Percentiles rank a stretch among this genome's conserved stretches.
Conservation (phyloP, 23 tunicate genomes). For the Diplosoma virens region DNA sequence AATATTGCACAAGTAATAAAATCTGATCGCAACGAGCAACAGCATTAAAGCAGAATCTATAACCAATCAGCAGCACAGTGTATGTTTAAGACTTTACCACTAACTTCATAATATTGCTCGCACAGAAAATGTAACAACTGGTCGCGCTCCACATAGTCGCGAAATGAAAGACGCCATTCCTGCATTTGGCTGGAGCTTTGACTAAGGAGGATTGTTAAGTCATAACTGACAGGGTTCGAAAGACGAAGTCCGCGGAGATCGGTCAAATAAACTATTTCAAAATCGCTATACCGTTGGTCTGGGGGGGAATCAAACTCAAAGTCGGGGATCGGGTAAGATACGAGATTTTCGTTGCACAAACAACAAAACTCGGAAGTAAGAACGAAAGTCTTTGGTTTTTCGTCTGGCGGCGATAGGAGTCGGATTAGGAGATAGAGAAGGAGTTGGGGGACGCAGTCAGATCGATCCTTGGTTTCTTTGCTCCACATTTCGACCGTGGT, state of each 20-base stretch:
- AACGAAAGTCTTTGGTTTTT: not conserved
- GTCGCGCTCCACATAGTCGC: constrained; percentile 11
- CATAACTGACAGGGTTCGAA: not conserved
- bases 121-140: not conserved
- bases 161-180: constrained; percentile 7
- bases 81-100: not conserved
- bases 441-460: not conserved
- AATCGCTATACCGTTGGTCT: not conserved
- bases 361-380: constrained; percentile 13
- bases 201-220: not conserved
- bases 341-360: constrained; percentile 14
- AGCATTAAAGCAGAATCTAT: too few species aligned
- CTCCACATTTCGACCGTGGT: not conserved
- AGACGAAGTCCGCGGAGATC: not conserved
- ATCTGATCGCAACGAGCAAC: too few species aligned
- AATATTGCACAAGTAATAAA: too few species aligned
- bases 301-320: not conserved
- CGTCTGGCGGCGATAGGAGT: not conserved
- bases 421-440: not conserved
- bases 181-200: not conserved
- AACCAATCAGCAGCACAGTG: too few species aligned
- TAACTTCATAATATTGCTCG: not conserved
- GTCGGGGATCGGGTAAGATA: constrained; percentile 20
- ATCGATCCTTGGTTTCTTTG: not conserved
- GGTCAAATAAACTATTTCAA: not conserved